Evolutionary conservation across 2,113 vertebrate species (phyloP).

Genomic region (Hemibagrus wyckioides): DNA sequence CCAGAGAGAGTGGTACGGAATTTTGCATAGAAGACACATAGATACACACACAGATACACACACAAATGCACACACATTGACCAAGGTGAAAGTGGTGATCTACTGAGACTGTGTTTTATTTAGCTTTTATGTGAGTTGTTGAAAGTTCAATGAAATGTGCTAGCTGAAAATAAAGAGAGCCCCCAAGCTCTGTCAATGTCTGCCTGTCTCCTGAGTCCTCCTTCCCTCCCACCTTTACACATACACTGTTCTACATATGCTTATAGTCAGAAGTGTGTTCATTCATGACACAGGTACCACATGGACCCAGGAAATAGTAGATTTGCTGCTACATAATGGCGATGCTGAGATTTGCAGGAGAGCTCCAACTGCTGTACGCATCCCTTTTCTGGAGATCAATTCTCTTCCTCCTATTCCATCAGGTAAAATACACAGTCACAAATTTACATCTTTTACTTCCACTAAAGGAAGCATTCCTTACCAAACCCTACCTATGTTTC

Average conservation of each 20-base stretch:
- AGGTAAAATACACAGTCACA: not conserved
- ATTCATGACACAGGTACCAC: conserved; percentile 63
- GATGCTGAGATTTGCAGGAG: conserved; percentile 48
- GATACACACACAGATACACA: not conserved
- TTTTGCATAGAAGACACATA: too few relatives aligned
- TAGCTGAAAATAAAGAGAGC: not conserved
- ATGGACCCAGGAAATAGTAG: conserved; percentile 70
- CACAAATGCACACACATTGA: not conserved
- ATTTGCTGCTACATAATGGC: conserved; percentile 57
- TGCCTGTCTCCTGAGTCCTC: not conserved
- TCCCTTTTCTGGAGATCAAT: conserved; percentile 55
- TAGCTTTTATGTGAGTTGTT: not conserved
- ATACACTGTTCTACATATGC: not conserved
- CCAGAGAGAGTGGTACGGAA: too few relatives aligned
- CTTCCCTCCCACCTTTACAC: not conserved
- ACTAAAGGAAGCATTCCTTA: conserved; percentile 55
- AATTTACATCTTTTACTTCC: not conserved
- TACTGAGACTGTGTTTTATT: not conserved
- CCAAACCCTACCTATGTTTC: not conserved
- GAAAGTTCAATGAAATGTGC: not conserved
- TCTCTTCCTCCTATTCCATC: conserved; percentile 22
- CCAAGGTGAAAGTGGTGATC: not conserved
- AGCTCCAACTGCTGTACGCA: conserved; percentile 46
- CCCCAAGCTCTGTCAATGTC: not conserved
- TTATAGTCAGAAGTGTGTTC: not conserved